Base-by-base conservation (phyloP, 2,113 vertebrate species). In the Toxotes jaculatrix region DNA sequence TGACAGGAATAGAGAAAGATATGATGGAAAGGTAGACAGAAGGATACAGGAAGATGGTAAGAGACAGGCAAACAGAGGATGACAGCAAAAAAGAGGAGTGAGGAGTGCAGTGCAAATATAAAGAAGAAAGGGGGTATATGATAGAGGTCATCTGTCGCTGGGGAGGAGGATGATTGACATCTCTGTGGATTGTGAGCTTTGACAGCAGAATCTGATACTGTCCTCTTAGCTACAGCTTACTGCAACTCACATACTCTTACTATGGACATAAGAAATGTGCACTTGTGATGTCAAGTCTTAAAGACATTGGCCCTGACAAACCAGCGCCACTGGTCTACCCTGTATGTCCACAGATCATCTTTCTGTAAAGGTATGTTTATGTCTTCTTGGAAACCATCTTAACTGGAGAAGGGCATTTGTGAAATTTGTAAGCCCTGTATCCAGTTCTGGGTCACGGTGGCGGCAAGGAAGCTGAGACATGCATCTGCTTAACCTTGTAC, bases 121-220 rank as follows among this genome's bases (percentile, higher is more conserved):
- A 76, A 82, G 80, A 71, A 72, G 84, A 79, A 79, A 51, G 43
- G 23, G 40, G 49, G 55, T n/a, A 74, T 80, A 80, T 85, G 80
- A 88, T 86, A 79, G 87, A 92, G 90, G 91, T 93, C 89, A 90
- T 79, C 85, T 79, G 81, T 83, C 82, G 17, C 74, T 8, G 14
- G 59, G 70, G 79, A 87, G 69, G 67, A 5, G 6, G 5, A 70
- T 93, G 92, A 90, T 78, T 92, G 92, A 88, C 90, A 87, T 82
- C 56, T 78, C 43, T 72, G 59, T 79, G 74, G 65, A 84, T 70
- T 75, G 77, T 77, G 67, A 79, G 82, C 64, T 79, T 79, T 90
- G 88, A 87, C 74, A 86, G 86, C 65, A 68, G 59, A 86, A 81
- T 89, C 19, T 85, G 79, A 93, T 85, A 84, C 67, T 66, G 76